A percentile compares a stretch with the other conserved stretches of the same genome.
phyloP scores from a whole-genome alignment of 1,140 invertebrate genomes.

The Drosophila ficusphila region DNA sequence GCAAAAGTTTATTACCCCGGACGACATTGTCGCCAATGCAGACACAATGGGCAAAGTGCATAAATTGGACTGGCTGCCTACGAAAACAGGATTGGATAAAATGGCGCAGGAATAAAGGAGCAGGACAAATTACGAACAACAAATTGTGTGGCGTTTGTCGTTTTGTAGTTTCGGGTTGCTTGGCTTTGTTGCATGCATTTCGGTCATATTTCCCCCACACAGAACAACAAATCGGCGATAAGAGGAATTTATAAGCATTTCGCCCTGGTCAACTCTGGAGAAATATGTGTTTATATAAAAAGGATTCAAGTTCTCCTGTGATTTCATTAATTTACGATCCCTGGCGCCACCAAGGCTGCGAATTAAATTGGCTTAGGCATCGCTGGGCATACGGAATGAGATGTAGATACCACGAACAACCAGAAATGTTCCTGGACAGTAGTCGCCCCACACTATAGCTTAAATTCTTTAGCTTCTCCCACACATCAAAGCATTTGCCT shows the following conservation, averaged over 20 bases:
- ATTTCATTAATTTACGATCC: conserved; percentile 78
- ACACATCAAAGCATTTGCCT: conserved; percentile 61
- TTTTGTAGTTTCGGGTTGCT: conserved; percentile 12
- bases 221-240: conserved; percentile 66
- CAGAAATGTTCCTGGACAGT: conserved; percentile 20
- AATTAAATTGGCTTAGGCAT: conserved; percentile 76
- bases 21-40: conserved; percentile 49
- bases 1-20: conserved; percentile 77
- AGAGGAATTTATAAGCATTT: conserved; percentile 72
- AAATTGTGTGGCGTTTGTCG: conserved; percentile 62
- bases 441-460: conserved; percentile 1
- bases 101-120: conserved; percentile 21
- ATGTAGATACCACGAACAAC: conserved; percentile 22
- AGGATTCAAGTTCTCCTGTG: conserved; percentile 69
- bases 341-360: conserved; percentile 59
- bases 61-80: conserved; percentile 70
- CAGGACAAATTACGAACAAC: conserved; percentile 75
- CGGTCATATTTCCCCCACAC: conserved; percentile 59
- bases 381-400: conserved; percentile 48
- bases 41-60: conserved; percentile 72
- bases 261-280: conserved; percentile 51
- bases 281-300: conserved; percentile 47
- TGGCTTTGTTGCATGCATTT: conserved; percentile 60
- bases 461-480: conserved; percentile 22
- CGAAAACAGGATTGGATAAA: background rate